Evolutionary conservation across 1,140 invertebrate species (phyloP).

Genomic region (Chironomus striatipennis): DNA sequence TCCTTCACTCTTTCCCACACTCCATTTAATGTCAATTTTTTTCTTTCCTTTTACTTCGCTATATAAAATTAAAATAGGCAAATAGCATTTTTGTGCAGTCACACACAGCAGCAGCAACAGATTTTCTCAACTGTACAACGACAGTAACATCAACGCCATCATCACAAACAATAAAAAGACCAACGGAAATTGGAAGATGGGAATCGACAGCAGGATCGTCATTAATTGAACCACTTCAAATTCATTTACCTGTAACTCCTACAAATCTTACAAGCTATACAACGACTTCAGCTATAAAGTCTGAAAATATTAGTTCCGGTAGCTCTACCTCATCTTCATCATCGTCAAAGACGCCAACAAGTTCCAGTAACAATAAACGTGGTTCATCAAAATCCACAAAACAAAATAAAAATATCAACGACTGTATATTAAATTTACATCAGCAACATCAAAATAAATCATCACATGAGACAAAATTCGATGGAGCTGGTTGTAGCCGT

Average conservation of each 20-base stretch:
- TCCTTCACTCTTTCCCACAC: neutral
- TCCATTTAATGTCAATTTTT: neutral
- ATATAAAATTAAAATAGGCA: neutral
- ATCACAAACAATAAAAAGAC: neutral
- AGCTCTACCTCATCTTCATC: neutral
- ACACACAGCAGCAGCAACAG: conserved; percentile 14
- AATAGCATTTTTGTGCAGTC: conserved; percentile 18
- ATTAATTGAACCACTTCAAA: conserved; percentile 13
- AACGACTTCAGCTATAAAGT: neutral
- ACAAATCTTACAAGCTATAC: neutral
- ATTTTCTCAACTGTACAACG: conserved; percentile 16
- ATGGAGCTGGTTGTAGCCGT: neutral
- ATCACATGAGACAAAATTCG: neutral
- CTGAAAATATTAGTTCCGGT: conserved; percentile 3
- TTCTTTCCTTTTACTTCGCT: neutral
- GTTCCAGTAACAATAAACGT: neutral
- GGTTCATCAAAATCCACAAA: conserved; percentile 7
- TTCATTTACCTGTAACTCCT: neutral
- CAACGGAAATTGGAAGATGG: neutral
- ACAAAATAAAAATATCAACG: neutral
- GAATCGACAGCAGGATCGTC: neutral
- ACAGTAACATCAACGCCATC: neutral
- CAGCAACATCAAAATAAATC: conserved; percentile 17
- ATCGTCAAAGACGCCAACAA: neutral
- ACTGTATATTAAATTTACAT: conserved; percentile 18